Conservation (phyloP, 2,888 invertebrate species). For the Sphaeridia pumilis region DNA sequence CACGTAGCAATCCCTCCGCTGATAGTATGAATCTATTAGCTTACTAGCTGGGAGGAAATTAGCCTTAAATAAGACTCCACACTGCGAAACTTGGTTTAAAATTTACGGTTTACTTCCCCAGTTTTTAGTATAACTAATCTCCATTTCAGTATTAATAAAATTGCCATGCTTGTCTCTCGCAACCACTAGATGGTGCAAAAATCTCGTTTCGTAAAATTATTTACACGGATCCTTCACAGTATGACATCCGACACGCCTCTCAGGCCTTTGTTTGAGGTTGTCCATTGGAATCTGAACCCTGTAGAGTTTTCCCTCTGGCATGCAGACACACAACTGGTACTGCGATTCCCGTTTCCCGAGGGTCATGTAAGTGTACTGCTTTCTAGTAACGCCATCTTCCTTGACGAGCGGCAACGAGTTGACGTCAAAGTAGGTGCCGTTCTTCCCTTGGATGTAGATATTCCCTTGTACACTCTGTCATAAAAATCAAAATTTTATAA, state of each 20-base stretch:
- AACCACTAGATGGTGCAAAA: too few relatives aligned
- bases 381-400: constrained; percentile 33
- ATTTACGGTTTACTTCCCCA: too few relatives aligned
- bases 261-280: constrained; percentile 17
- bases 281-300: constrained; percentile 44
- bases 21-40: too few relatives aligned
- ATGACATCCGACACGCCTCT: constrained; percentile 26
- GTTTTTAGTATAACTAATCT: too few relatives aligned
- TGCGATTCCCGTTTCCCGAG: constrained; percentile 42
- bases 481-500: neutral
- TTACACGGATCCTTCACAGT: constrained; percentile 23
- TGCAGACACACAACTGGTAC: constrained; percentile 79
- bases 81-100: too few relatives aligned
- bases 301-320: constrained; percentile 76
- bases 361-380: constrained; percentile 28
- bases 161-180: too few relatives aligned
- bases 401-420: constrained; percentile 57
- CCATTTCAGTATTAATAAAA: too few relatives aligned
- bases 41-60: too few relatives aligned
- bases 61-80: too few relatives aligned
- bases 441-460: constrained; percentile 50
- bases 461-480: constrained; percentile 56
- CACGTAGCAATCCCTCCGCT: too few relatives aligned
- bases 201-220: too few relatives aligned
- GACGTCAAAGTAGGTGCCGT: constrained; percentile 59